Base-by-base conservation (phyloP, 2,113 vertebrate species). In the Gambusia holbrooki region DNA sequence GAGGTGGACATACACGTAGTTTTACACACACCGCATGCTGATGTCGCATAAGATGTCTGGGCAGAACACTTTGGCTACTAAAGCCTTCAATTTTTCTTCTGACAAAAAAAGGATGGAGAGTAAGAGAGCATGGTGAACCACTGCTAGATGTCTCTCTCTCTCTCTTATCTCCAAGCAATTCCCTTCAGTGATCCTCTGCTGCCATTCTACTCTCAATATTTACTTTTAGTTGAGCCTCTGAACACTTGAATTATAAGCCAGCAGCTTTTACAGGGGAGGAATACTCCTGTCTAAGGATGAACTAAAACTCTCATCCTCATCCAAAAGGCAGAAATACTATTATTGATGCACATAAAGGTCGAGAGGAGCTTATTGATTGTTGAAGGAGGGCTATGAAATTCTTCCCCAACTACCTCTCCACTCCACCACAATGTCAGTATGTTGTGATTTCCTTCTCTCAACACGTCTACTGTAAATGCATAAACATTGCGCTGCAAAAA, bases 291-390 rank as follows among this genome's bases (percentile, higher is more conserved):
- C 32, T 84, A 69, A 83, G 79, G 80, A 89, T 80, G 78, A 92
- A 81, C 66, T 80, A 74, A 84, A 84, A 66, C 79, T 86, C 54
- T 77, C 76, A 79, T 84, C 66, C 77, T 81, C 69, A 30, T 82
- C 77, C 74, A 88, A 89, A 87, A 87, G 65, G 73, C 74, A 86
- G 84, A 92, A 90, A 90, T 87, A 88, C 82, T 77, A 80, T 91
- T 90, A 91, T 87, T 82, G 89, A 92, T 86, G 79, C 67, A 51
- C 74, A 89, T 69, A 90, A 91, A 93, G 88, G 89, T 91, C 85
- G 79, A 88, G 84, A 86, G 69, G 78, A 88, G 79, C 87, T 90
- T 86, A 92, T 90, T 79, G 93, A 93, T 86, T 80, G 81, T 45
- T 62, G 28, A 71, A 80, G 64, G 78, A 79, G 69, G 70, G 78